Conservation (phyloP, 2,888 invertebrate genomes). For the Phaedon cochleariae region DNA sequence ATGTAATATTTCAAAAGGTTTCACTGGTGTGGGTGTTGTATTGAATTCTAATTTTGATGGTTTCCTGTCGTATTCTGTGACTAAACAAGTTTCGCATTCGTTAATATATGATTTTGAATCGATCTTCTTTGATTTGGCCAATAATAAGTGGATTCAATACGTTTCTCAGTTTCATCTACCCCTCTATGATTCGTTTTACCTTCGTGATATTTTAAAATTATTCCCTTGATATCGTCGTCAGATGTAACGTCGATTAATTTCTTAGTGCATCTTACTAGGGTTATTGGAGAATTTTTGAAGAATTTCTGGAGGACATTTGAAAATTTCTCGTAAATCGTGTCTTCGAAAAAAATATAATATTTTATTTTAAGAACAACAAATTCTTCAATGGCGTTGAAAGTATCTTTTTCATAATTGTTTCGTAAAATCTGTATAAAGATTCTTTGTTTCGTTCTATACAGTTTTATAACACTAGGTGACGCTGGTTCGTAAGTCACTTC, state of each 20-base stretch:
- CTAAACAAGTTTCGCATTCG: constrained; percentile 28
- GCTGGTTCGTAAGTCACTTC: no score
- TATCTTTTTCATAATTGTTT: no score
- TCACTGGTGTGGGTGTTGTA: constrained; percentile 28
- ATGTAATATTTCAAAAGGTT: constrained; percentile 32
- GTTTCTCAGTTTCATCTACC: constrained; percentile 10
- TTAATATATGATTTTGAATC: constrained; percentile 36
- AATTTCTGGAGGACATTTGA: background rate
- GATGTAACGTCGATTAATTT: background rate
- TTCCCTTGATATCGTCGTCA: background rate
- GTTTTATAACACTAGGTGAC: no score
- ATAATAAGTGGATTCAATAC: constrained; percentile 30
- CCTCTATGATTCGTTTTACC: background rate
- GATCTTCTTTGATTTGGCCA: constrained; percentile 35
- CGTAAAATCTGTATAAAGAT: no score
- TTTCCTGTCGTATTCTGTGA: constrained; percentile 35
- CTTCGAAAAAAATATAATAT: no score
- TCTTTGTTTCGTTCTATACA: no score
- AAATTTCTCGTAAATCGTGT: no score
- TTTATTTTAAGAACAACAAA: no score
- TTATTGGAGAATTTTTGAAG: background rate
- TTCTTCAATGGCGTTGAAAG: no score
- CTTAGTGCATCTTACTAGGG: background rate
- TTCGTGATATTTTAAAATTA: background rate
- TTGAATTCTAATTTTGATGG: constrained; percentile 27